A percentile compares a stretch with the other conserved stretches of the same genome.
phyloP scores from a whole-genome alignment of 2,888 invertebrate species.

The Tanytarsus gracilentus region DNA sequence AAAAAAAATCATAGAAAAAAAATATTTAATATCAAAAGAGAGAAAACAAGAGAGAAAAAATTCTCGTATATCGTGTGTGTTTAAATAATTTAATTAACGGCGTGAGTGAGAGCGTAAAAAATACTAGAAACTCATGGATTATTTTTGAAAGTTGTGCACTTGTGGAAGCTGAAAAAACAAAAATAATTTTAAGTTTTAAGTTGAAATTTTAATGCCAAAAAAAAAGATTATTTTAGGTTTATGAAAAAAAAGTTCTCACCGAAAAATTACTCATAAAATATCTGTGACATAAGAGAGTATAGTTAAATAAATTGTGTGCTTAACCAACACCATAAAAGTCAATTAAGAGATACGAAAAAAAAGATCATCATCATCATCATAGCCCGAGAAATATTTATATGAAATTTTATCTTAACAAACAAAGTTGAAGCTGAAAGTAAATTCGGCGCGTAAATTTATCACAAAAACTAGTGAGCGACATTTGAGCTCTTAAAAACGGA shows the following conservation, averaged over 20 bases:
- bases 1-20: constrained; percentile 3
- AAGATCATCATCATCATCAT: neutral
- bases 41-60: constrained; percentile 10
- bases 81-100: constrained; percentile 18
- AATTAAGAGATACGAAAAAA: constrained; percentile 21
- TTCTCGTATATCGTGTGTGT: neutral
- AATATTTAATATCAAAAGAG: neutral
- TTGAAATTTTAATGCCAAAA: constrained; percentile 5
- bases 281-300: constrained; percentile 18
- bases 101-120: too few species aligned
- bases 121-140: too few species aligned
- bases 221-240: neutral
- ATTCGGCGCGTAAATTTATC: constrained; percentile 14
- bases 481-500: too few species aligned
- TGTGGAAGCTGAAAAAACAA: too few species aligned
- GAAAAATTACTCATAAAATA: constrained; percentile 10
- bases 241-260: too few species aligned
- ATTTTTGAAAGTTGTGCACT: neutral
- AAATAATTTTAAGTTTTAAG: too few species aligned
- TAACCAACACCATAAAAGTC: constrained; percentile 27
- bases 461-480: neutral
- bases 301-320: constrained; percentile 20
- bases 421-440: neutral
- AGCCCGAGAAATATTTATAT: neutral
- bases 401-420: constrained; percentile 1